phyloP scores from a whole-genome alignment of 1,140 invertebrate genomes.

The Nephotettix cincticeps region DNA sequence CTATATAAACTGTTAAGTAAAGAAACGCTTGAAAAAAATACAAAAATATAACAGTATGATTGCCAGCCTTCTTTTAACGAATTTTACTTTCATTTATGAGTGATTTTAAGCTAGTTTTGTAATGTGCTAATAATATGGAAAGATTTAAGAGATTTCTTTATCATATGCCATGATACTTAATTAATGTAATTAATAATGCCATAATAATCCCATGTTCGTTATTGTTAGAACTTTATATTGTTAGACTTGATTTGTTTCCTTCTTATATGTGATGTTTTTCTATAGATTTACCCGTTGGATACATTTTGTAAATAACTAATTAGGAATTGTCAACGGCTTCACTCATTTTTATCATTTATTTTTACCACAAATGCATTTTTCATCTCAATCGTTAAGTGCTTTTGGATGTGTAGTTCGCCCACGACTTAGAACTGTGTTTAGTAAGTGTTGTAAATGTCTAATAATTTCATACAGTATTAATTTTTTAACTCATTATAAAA shows the following conservation, averaged over 20 bases:
- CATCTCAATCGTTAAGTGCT: conserved; percentile 1
- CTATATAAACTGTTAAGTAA: no score
- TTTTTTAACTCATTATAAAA: neutral
- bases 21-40: no score
- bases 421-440: neutral
- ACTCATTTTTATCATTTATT: neutral
- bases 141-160: no score
- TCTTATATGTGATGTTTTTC: neutral
- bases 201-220: neutral
- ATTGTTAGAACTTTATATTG: neutral
- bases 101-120: no score
- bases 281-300: neutral
- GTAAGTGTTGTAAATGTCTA: conserved; percentile 1
- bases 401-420: neutral
- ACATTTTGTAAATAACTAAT: neutral
- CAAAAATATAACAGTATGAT: no score
- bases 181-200: neutral
- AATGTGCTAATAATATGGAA: no score
- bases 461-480: neutral
- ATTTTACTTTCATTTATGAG: no score
- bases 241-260: neutral
- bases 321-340: neutral
- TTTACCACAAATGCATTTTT: neutral
- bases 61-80: no score
- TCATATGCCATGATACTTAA: neutral